Base-by-base conservation (phyloP, 2,888 invertebrate species). In the Saturnia japonica region DNA sequence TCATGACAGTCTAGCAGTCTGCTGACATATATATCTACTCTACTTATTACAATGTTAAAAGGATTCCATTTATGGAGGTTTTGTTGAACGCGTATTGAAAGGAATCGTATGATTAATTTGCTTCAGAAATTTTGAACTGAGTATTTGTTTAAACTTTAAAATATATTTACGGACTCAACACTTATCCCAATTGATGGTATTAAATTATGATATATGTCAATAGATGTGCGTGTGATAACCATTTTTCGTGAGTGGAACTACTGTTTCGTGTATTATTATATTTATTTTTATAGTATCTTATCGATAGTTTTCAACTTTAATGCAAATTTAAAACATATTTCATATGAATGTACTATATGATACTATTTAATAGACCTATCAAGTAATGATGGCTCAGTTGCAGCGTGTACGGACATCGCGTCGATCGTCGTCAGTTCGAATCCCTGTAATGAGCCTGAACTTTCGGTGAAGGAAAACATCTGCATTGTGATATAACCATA, bases 1-100 rank as follows among this genome's bases (percentile, higher is more conserved):
- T 73, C 70, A 64, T 66, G 72, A 73, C 70, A 69, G 66, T 68
- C 54, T 47, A 47, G 71, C 47, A 68, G 22, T 42, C 54, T 70
- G 67, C 43, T 70, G 64, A 47, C 70, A 70, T 70, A 70, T 54
- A 70, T 70, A 67, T 67, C 67, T 71, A 68, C 45, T 68, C 68
- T 47, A 71, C 68, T 71, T 70, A 47, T 62, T 40, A 19, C 64
- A 40, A 8, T 19, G 64, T 40, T 43, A 60, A 68, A 51, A 66
- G 68, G 72, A 68, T 40, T 68, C 34, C 22, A 45, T 34, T 54
- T 45, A 54, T 28, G 47, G 51, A 14, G 28, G 16, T 60, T 47
- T n/a, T 45, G 45, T 19, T 22, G 28, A 45, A 16, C 14, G 2
- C 16, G 42, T 67, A 42, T 43, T 67, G 19, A 45, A 43, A 9